Evolutionary conservation across 2,113 vertebrate species (phyloP).

Genomic region (Cavia porcellus): DNA sequence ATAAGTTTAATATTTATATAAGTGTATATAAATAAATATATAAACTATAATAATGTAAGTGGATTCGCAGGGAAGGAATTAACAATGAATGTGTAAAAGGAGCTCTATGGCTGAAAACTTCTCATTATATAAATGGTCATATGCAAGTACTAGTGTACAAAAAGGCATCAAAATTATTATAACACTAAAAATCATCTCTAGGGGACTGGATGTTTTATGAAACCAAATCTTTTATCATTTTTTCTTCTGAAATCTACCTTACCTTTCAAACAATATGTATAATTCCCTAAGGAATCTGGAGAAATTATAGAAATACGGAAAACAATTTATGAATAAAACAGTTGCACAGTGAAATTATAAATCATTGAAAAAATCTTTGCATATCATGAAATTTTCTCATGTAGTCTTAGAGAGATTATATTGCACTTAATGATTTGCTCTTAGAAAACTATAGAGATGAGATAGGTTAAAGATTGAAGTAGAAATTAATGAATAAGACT

Average conservation of each 20-base stretch:
- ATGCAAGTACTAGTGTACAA: neutral
- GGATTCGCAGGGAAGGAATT: neutral
- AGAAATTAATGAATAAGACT: conserved; percentile 33
- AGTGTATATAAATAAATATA: too few species aligned
- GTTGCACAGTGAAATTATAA: neutral
- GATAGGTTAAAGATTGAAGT: neutral
- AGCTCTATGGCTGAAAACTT: neutral
- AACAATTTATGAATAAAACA: neutral
- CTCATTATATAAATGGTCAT: neutral
- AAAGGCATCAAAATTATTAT: neutral
- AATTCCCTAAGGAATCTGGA: neutral
- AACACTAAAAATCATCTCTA: neutral
- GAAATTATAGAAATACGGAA: neutral
- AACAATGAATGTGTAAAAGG: neutral
- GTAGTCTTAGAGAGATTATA: neutral
- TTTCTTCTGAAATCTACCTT: neutral
- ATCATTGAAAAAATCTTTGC: neutral
- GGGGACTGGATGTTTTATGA: neutral
- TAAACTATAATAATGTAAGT: neutral
- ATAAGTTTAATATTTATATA: too few species aligned
- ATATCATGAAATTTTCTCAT: neutral
- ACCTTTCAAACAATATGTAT: neutral
- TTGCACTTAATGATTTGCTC: neutral
- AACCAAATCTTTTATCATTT: neutral
- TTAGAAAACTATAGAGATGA: neutral